phyloP scores from a whole-genome alignment of 1,140 invertebrate species.

The Camponotus pennsylvanicus region DNA sequence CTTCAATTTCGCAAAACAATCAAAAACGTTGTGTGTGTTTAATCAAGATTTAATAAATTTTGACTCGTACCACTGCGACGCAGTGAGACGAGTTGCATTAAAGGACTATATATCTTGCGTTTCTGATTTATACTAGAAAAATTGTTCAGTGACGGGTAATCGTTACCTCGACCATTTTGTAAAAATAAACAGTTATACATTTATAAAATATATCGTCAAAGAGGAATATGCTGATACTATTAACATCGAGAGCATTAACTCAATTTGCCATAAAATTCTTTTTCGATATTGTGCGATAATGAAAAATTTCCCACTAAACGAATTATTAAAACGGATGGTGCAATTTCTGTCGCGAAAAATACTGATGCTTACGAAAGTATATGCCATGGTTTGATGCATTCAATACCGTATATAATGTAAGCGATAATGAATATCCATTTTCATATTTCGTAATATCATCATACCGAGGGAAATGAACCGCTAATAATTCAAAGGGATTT shows the following conservation, averaged over 20 bases:
- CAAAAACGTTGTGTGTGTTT: constrained; percentile 34
- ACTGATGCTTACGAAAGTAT: neutral
- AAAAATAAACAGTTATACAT: constrained; percentile 31
- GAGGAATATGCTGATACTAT: constrained; percentile 20
- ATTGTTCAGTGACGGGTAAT: constrained; percentile 13
- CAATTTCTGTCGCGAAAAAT: constrained; percentile 4
- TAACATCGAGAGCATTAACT: constrained; percentile 33
- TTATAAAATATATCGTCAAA: constrained; percentile 13
- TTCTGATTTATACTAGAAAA: constrained; percentile 30
- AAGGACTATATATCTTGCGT: constrained; percentile 5
- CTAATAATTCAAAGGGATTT: neutral
- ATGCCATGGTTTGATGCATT: neutral
- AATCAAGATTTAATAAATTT: constrained; percentile 53
- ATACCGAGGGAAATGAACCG: neutral
- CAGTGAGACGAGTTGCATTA: neutral
- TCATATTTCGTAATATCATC: neutral
- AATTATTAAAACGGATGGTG: constrained; percentile 19
- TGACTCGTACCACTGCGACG: neutral
- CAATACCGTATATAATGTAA: neutral
- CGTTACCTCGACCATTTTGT: constrained; percentile 27
- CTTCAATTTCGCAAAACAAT: constrained; percentile 57
- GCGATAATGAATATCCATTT: constrained; percentile 10
- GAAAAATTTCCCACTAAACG: neutral
- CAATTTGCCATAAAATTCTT: constrained; percentile 26
- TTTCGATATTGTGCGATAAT: neutral